Base-by-base conservation (phyloP, 2,113 vertebrate genomes). In the Microcebus lehilahytsara region DNA sequence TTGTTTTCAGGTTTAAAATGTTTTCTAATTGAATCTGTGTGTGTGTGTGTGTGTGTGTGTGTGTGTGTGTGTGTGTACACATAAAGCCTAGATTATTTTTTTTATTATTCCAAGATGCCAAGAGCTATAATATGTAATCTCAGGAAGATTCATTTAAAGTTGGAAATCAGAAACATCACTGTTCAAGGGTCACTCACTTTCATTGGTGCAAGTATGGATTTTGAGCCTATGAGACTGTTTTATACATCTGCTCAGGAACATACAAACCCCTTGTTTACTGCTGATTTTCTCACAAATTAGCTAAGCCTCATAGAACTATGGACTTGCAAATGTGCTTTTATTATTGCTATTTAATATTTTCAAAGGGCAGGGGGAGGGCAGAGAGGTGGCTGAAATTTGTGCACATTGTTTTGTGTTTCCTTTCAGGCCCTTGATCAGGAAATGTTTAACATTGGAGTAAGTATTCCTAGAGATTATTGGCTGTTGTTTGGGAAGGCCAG, bases 321-420 rank as follows among this genome's bases (percentile, higher is more conserved):
- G 60, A 69, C 74, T 97, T 49, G 8, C 42, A 97, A 98, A 97
- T 37, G 6, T 37, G 14, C 20, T 96, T 95, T 96, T 87, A 89
- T 95, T 80, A 90, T 66, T 96, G 34, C 5, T 0, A n/a, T 37
- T 96, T 56, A 56, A 56, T 56, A 56, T 19, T 56, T 96, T 96
- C 79, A 53, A 71, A 72, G 67, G 58, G 92, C 67, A 20, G 40
- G 3, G n/a, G 60, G 95, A 92, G 67, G 92, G 53, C 62, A 92
- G 23, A 80, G 40, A 53, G 20, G 86, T 72, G 62, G 0, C 14
- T 96, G 95, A 97, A 96, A 95, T 94, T 49, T 88, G 96, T 89
- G 64, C 97, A 95, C 94, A 93, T 93, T 97, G 80, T 37, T 98
- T 91, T 96, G 97, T 96, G 90, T 98, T 98, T 98, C 96, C 96